These are phyloP conservation scores for Zygaena filipendulae DNA, from an alignment of 2,888 invertebrate species.

Conservation along the genomic window DNA sequence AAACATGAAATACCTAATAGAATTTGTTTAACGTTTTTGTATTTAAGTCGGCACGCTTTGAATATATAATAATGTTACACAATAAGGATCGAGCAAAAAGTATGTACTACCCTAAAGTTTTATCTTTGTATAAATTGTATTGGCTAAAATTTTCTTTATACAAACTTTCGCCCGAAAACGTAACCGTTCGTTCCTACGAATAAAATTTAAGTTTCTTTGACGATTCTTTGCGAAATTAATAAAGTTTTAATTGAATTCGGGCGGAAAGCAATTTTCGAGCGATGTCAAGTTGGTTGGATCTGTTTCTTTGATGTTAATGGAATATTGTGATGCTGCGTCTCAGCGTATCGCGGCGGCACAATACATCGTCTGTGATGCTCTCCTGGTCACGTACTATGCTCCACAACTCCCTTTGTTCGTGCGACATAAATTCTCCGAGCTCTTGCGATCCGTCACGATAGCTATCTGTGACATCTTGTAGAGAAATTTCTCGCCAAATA, in stretches of 20 bases:
- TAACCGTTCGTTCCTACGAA: conserved; percentile 21
- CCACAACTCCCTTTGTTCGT: conserved; percentile 31
- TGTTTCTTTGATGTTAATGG: conserved; percentile 21
- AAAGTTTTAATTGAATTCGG: conserved; percentile 64
- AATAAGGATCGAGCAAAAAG: too few relatives aligned
- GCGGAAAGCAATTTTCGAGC: conserved; percentile 42
- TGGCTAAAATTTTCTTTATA: too few relatives aligned
- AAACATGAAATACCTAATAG: too few relatives aligned
- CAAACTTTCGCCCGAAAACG: too few relatives aligned
- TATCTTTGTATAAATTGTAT: conserved; percentile 53
- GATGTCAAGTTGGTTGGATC: conserved; percentile 30
- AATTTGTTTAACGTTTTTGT: too few relatives aligned
- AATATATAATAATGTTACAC: too few relatives aligned
- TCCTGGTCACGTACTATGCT: conserved; percentile 29
- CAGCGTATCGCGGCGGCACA: too few relatives aligned
- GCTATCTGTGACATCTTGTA: conserved; percentile 29
- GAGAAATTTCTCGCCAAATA: conserved; percentile 34
- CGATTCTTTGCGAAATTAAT: conserved; percentile 59
- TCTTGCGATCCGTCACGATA: conserved; percentile 31
- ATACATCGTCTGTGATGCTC: too few relatives aligned
- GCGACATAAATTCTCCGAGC: conserved; percentile 28
- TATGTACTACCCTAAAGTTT: too few relatives aligned
- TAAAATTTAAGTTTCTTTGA: conserved; percentile 42
- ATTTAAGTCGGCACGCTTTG: too few relatives aligned
- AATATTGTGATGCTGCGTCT: too few relatives aligned